Evolutionary conservation across 2,888 invertebrate species (phyloP), one percentile per base, ranked within the genome.

Genomic region (Eupithecia dodoneata): DNA sequence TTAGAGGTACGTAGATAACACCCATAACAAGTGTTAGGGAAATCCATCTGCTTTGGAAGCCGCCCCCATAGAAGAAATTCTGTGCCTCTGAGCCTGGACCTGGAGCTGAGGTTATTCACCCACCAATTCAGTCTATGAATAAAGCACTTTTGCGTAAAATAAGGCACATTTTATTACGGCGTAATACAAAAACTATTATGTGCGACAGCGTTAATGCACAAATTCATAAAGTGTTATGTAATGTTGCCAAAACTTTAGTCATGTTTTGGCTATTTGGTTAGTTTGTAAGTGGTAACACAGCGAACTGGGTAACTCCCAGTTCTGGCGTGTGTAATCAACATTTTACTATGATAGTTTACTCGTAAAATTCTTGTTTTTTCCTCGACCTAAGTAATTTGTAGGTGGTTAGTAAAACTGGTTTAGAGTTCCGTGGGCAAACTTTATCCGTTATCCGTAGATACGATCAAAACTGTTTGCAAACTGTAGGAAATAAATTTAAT

Each of bases 341-440:
- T 69, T 75, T 66, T 59, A 69, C 49, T 71, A 52, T 49, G 41
- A 69, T 55, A 76, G 69, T 76, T 72, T 45, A 30, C 42, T 45
- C 59, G 59, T 76, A 72, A 76, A 76, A 72, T 42, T 1, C 59
- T 76, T 72, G 76, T 72, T 76, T 76, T 75, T 76, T 72, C 59
- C 72, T 44, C 47, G 12, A 63, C 49, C 55, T 71, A 49, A 12
- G 44, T 72, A 45, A 71, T 67, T 71, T 71, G 72, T 63, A 18
- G 13, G 66, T 45, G 45, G 55, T 72, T 72, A 55, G 66, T 59
- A 30, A 65, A 75, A 75, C 63, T 63, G 52, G 72, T 66, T 66
- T 72, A 52, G 72, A 18, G 71, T 75, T 71, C 71, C 65, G 13
- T 66, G 7, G 2, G 15, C 4, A 42, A 41, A 66, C 42, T 66